These are phyloP conservation scores for Caenorhabditis japonica DNA, from an alignment of 2,888 invertebrate species.

Conservation along the genomic window DNA sequence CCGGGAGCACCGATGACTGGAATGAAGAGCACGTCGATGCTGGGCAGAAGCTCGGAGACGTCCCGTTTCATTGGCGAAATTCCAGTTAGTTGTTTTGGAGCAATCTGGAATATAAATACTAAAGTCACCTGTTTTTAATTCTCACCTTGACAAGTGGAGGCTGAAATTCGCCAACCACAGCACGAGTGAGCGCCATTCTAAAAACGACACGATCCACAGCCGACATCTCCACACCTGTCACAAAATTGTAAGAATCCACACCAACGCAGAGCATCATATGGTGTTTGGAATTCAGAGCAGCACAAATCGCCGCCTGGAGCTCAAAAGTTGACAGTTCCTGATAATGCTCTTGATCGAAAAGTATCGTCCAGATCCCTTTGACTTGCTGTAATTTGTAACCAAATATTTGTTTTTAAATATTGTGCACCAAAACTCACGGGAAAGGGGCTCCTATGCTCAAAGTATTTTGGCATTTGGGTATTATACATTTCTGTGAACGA, in stretches of 20 bases:
- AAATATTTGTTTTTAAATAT: too few species aligned
- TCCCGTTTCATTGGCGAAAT: conserved; percentile 46
- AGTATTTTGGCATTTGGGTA: conserved; percentile 44
- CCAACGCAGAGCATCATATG: conserved; percentile 38
- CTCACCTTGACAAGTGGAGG: conserved; percentile 42
- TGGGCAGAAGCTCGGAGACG: conserved; percentile 30
- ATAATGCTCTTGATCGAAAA: conserved; percentile 33
- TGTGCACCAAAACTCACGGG: too few species aligned
- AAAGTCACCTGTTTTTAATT: background rate
- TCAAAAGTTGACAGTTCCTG: conserved; percentile 32
- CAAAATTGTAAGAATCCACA: conserved; percentile 32
- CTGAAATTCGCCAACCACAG: conserved; percentile 49
- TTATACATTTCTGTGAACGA: conserved; percentile 23
- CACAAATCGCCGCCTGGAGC: conserved; percentile 46
- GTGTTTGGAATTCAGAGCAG: conserved; percentile 45
- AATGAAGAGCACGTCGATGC: conserved; percentile 39
- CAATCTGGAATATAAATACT: conserved; percentile 13
- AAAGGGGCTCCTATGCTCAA: conserved; percentile 31
- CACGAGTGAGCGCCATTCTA: conserved; percentile 42
- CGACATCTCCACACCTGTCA: conserved; percentile 45
- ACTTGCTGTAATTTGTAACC: conserved; percentile 45
- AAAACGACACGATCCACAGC: conserved; percentile 38
- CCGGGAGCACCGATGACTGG: conserved; percentile 21
- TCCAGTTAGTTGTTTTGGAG: conserved; percentile 44
- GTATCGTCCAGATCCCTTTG: conserved; percentile 39